These are phyloP conservation scores for Erinaceus europaeus DNA, from an alignment of 2,113 vertebrate species.

Conservation along the genomic window DNA sequence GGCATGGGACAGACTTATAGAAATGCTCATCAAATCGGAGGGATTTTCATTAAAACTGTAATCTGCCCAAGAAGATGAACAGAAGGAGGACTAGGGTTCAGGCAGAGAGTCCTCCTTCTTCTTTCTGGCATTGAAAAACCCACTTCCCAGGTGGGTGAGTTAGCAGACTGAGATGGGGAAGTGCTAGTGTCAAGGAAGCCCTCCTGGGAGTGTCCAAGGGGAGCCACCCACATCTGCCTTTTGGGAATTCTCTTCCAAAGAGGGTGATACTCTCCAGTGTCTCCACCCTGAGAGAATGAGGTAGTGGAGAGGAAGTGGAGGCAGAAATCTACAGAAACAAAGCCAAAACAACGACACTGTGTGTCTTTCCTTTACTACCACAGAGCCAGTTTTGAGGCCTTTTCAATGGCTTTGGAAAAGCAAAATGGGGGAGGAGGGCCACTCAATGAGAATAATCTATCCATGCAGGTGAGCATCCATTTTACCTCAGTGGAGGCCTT, in stretches of 20 bases:
- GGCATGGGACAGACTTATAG: background rate
- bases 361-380: background rate
- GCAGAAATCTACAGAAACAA: background rate
- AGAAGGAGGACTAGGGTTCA: background rate
- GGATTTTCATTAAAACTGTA: slow-evolving; percentile 3
- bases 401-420: slow-evolving; percentile 31
- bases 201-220: background rate
- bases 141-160: background rate
- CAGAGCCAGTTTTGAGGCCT: background rate
- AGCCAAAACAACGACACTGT: background rate
- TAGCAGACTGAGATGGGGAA: background rate
- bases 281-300: slow-evolving; percentile 15
- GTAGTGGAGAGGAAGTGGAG: slow-evolving; percentile 47
- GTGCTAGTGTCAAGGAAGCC: background rate
- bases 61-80: background rate
- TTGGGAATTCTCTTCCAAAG: background rate
- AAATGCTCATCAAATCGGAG: background rate
- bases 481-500: background rate
- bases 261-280: background rate
- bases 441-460: slow-evolving; percentile 17
- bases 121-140: background rate
- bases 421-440: background rate
- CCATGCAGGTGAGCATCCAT: slow-evolving; percentile 24
- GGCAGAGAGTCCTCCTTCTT: background rate
- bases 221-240: background rate